phyloP scores from a whole-genome alignment of 2,888 invertebrate genomes.

The Limenitis camilla region DNA sequence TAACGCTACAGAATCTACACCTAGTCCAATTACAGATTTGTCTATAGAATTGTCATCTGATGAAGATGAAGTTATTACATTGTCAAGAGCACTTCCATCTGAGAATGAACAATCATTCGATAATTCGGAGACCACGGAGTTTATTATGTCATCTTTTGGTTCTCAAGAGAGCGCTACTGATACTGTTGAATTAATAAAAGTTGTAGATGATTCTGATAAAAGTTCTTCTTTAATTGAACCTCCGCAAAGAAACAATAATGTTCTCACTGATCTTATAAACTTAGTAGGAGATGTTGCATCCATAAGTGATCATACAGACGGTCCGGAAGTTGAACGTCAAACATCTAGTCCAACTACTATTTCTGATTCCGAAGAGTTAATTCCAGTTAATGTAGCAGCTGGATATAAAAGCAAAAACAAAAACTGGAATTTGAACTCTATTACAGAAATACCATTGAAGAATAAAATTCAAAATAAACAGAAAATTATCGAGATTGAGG shows the following conservation, averaged over 20 bases:
- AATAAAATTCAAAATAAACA: conserved; percentile 48
- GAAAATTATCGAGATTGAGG: conserved; percentile 57
- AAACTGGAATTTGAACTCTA: conserved; percentile 61
- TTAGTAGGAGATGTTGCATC: conserved; percentile 65
- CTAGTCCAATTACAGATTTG: conserved; percentile 29
- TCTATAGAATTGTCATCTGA: conserved; percentile 34
- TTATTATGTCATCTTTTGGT: conserved; percentile 46
- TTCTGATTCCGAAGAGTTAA: conserved; percentile 61
- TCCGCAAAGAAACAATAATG: conserved; percentile 43
- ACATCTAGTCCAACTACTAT: conserved; percentile 36
- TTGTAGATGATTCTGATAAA: conserved; percentile 42
- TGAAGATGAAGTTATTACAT: conserved; percentile 41
- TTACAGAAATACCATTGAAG: conserved; percentile 58
- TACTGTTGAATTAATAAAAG: conserved; percentile 55
- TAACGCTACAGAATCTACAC: conserved; percentile 37
- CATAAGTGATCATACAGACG: conserved; percentile 55
- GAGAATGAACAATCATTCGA: conserved; percentile 40
- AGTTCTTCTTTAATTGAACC: conserved; percentile 49
- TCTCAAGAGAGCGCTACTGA: conserved; percentile 57
- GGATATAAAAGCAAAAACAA: conserved; percentile 67
- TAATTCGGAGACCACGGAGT: conserved; percentile 59
- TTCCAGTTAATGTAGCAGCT: conserved; percentile 50
- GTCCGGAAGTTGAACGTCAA: conserved; percentile 28
- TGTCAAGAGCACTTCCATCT: conserved; percentile 33
- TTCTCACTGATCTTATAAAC: conserved; percentile 56